Conservation (phyloP, 2,888 invertebrate species). For the Agrilus cyanescens region DNA sequence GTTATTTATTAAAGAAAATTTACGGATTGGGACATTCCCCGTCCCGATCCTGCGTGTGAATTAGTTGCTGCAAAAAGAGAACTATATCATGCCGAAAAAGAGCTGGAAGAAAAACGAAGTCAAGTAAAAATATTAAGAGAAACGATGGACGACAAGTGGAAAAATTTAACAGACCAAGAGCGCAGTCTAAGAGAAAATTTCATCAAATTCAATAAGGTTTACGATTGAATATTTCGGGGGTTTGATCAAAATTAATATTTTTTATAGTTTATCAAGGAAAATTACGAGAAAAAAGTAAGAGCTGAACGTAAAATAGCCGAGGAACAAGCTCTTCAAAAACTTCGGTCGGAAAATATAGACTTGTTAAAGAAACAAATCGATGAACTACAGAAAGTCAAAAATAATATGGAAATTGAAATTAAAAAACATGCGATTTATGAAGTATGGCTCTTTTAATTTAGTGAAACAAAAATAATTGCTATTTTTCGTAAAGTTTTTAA, state of each 20-base stretch:
- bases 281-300: conserved; percentile 50
- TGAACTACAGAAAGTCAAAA: conserved; percentile 39
- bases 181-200: conserved; percentile 44
- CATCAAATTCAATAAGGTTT: conserved; percentile 47
- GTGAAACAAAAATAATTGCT: background rate
- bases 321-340: conserved; percentile 39
- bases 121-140: conserved; percentile 35
- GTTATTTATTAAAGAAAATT: conserved; percentile 36
- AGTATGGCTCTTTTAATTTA: conserved; percentile 24
- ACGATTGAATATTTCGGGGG: background rate
- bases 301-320: conserved; percentile 46
- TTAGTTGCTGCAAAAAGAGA: conserved; percentile 44
- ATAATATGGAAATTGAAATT: conserved; percentile 46
- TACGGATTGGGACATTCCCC: conserved; percentile 50
- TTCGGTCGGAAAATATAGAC: conserved; percentile 41
- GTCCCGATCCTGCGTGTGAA: conserved; percentile 42
- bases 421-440: conserved; percentile 47
- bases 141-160: conserved; percentile 43
- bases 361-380: conserved; percentile 38
- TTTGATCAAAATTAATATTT: conserved; percentile 1
- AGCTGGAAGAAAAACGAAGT: conserved; percentile 36
- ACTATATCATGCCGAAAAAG: conserved; percentile 39
- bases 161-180: conserved; percentile 42
- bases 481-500: too few relatives aligned
- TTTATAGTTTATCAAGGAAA: conserved; percentile 47